Evolutionary conservation across 2,797 vertebrate species (phyloP).

Genomic region (Onychomys torridus): DNA sequence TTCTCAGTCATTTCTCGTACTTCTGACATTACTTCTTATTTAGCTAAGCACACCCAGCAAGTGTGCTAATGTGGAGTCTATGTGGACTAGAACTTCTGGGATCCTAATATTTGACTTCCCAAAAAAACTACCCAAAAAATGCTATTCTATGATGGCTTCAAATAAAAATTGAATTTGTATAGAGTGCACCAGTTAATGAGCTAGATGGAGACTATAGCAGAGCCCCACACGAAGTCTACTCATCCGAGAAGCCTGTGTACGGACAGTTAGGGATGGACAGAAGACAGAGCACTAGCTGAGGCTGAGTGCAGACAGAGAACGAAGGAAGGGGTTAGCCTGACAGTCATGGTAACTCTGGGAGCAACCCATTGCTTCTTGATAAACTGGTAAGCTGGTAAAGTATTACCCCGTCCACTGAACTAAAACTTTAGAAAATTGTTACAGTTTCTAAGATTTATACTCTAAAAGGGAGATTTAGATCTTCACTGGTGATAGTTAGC

Average conservation of each 20-base stretch:
- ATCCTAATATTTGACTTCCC: conserved; percentile 46
- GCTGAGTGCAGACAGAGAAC: not conserved
- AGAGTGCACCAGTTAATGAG: not conserved
- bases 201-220: not conserved
- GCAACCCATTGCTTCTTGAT: not conserved
- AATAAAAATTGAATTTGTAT: conserved; percentile 8
- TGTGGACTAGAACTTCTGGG: conserved; percentile 45
- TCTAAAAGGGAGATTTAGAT: conserved; percentile 41
- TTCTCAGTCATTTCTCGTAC: not conserved
- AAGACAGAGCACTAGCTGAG: not conserved
- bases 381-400: not conserved
- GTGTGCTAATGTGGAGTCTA: not conserved
- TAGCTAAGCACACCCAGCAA: not conserved
- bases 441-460: not conserved
- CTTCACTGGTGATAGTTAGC: conserved; percentile 2
- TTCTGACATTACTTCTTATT: not conserved
- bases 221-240: not conserved
- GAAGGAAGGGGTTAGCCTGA: not conserved
- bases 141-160: not conserved
- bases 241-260: not conserved
- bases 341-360: not conserved
- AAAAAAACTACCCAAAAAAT: conserved; percentile 11
- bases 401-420: not conserved
- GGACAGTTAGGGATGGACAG: not conserved
- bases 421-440: not conserved